Conservation (phyloP, 2,113 vertebrate genomes). For the Carassius auratus region DNA sequence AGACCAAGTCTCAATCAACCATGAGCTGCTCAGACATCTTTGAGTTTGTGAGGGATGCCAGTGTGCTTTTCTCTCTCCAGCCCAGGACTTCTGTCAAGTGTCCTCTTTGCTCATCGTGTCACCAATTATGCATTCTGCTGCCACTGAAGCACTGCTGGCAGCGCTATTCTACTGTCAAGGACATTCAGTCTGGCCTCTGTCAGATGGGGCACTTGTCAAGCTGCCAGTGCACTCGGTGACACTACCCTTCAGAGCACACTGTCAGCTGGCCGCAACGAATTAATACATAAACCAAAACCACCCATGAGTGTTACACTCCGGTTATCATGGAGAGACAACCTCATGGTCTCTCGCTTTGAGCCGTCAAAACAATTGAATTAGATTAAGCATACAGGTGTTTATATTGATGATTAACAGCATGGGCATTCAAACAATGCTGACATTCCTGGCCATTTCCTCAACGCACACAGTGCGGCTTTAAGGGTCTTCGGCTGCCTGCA, state of each 20-base stretch:
- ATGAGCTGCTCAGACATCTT: conserved; percentile 9
- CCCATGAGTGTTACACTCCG: conserved; percentile 45
- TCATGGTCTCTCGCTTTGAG: conserved; percentile 49
- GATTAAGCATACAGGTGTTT: conserved; percentile 77
- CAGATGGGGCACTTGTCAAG: conserved; percentile 41
- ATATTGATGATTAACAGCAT: conserved; percentile 67
- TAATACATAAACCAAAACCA: conserved; percentile 56
- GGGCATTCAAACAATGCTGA: conserved; percentile 72
- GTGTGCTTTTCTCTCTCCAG: neutral
- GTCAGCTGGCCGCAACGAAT: conserved; percentile 44
- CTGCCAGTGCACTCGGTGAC: conserved; percentile 54
- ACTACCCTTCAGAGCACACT: conserved; percentile 26
- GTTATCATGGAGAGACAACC: neutral
- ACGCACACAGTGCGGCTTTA: conserved; percentile 64
- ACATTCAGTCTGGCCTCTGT: conserved; percentile 41
- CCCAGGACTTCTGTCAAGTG: conserved; percentile 29
- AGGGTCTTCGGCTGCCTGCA: conserved; percentile 58
- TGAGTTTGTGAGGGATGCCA: conserved; percentile 1
- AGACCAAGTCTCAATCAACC: neutral
- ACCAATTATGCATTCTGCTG: conserved; percentile 38
- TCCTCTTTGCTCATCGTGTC: conserved; percentile 36
- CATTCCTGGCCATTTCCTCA: conserved; percentile 76
- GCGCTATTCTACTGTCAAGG: conserved; percentile 41
- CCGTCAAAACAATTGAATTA: conserved; percentile 66
- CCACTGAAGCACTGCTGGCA: conserved; percentile 33